phyloP scores from a whole-genome alignment of 1,140 invertebrate species.

The Saccostrea echinata region DNA sequence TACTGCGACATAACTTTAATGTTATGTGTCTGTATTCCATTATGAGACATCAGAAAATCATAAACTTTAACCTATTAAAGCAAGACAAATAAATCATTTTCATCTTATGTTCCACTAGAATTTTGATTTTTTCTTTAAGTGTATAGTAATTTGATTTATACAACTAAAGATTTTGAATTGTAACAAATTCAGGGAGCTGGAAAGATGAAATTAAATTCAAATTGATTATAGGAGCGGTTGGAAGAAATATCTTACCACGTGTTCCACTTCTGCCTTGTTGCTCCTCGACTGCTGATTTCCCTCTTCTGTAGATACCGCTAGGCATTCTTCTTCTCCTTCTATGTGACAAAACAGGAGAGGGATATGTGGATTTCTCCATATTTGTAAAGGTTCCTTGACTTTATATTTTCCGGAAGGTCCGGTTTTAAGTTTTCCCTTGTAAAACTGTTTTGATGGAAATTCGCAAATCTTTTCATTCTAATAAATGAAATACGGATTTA shows the following conservation, averaged over 20 bases:
- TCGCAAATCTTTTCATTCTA: slow-evolving; percentile 71
- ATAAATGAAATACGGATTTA: not conserved
- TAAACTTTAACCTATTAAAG: slow-evolving; percentile 58
- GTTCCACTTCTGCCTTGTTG: slow-evolving; percentile 56
- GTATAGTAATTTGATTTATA: too few relatives aligned
- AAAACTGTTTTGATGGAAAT: slow-evolving; percentile 72
- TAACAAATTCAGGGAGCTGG: too few relatives aligned
- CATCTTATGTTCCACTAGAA: too few relatives aligned
- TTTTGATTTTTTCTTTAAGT: too few relatives aligned
- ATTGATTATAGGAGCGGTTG: not conserved
- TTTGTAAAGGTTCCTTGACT: slow-evolving; percentile 3
- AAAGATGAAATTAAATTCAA: too few relatives aligned
- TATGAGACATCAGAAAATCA: slow-evolving; percentile 48
- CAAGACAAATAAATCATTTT: not conserved
- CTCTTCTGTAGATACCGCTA: slow-evolving; percentile 61
- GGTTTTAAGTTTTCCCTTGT: slow-evolving; percentile 63
- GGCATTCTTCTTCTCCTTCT: slow-evolving; percentile 63
- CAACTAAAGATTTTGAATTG: too few relatives aligned
- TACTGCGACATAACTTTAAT: slow-evolving; percentile 64
- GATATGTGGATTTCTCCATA: slow-evolving; percentile 54
- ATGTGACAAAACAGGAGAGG: slow-evolving; percentile 67
- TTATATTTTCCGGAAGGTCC: not conserved
- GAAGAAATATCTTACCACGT: slow-evolving; percentile 56
- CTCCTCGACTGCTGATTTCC: slow-evolving; percentile 64
- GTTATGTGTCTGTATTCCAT: slow-evolving; percentile 14